These are phyloP conservation scores for Vanessa tameamea DNA, from an alignment of 1,140 invertebrate species.

Conservation along the genomic window DNA sequence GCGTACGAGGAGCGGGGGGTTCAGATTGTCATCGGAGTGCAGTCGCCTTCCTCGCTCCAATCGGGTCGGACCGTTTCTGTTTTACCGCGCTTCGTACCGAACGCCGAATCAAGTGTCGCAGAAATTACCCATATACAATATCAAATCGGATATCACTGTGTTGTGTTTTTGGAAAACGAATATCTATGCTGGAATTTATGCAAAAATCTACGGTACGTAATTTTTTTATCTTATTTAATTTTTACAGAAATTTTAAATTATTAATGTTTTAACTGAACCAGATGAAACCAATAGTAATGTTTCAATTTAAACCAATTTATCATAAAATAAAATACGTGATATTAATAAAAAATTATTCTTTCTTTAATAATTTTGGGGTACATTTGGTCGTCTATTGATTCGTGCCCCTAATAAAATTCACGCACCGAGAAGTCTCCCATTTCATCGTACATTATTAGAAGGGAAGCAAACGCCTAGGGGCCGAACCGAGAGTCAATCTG, in stretches of 20 bases:
- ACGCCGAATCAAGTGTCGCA: constrained; percentile 30
- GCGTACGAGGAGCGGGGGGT: constrained; percentile 39
- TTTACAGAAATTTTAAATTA: neutral
- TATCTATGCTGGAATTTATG: constrained; percentile 23
- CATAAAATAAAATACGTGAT: constrained; percentile 12
- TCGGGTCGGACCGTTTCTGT: constrained; percentile 24
- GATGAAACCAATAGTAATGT: neutral
- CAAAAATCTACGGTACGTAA: constrained; percentile 17
- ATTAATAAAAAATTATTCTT: constrained; percentile 27
- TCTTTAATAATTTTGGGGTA: constrained; percentile 30
- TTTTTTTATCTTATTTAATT: neutral
- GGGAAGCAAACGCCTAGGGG: constrained; percentile 58
- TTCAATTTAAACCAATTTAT: constrained; percentile 21
- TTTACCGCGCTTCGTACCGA: constrained; percentile 7
- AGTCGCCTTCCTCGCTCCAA: constrained; percentile 53
- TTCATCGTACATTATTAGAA: constrained; percentile 57
- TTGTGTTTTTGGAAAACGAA: constrained; percentile 37
- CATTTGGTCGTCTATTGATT: constrained; percentile 61
- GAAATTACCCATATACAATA: constrained; percentile 36
- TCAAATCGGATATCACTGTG: constrained; percentile 33
- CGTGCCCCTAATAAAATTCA: constrained; percentile 72
- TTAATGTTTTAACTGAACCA: constrained; percentile 1
- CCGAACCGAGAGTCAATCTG: constrained; percentile 48
- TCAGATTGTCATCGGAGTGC: constrained; percentile 40
- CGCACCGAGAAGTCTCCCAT: constrained; percentile 61